These are phyloP conservation scores for Isaurus tuberculatus DNA, from an alignment of 92 coral and sea anemone genomes.

Conservation along the genomic window DNA sequence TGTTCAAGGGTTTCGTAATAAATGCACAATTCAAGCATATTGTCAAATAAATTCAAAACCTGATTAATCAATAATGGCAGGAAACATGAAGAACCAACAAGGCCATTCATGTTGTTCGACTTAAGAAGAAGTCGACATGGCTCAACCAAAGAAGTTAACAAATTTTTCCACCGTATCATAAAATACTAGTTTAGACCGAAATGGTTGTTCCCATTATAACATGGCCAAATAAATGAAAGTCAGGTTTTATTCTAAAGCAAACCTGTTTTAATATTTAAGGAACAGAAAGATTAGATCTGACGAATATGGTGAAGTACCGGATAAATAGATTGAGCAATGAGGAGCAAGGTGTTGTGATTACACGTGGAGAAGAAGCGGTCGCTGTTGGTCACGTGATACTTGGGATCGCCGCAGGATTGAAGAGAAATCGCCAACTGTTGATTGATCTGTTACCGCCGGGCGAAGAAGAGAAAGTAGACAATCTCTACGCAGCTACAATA, in stretches of 20 bases:
- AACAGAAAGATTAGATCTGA: constrained; percentile 44
- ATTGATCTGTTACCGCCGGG: constrained; percentile 59
- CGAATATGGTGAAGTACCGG: constrained; percentile 55
- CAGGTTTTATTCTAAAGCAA: background rate
- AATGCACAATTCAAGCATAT: too few relatives aligned
- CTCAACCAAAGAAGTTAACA: too few relatives aligned
- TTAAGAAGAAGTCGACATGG: too few relatives aligned
- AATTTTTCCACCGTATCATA: too few relatives aligned
- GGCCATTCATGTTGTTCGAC: too few relatives aligned
- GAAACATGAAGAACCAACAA: too few relatives aligned
- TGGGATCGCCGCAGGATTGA: constrained; percentile 81
- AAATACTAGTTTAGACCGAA: too few relatives aligned
- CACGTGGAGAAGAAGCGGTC: constrained; percentile 66
- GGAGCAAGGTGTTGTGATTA: constrained; percentile 69
- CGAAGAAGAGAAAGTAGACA: constrained; percentile 66
- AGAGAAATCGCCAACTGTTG: constrained; percentile 53
- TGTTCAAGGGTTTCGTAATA: too few relatives aligned
- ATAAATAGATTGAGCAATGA: constrained; percentile 31
- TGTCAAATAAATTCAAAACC: too few relatives aligned
- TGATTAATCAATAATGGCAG: too few relatives aligned
- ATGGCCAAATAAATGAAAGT: too few relatives aligned
- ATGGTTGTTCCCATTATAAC: too few relatives aligned
- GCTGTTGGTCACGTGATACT: constrained; percentile 79
- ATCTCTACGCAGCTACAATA: constrained; percentile 74
- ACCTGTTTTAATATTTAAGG: background rate